Percentiles rank a stretch among this genome's conserved stretches.
Conservation (phyloP, 2,888 invertebrate genomes). For the Eilema depressum region DNA sequence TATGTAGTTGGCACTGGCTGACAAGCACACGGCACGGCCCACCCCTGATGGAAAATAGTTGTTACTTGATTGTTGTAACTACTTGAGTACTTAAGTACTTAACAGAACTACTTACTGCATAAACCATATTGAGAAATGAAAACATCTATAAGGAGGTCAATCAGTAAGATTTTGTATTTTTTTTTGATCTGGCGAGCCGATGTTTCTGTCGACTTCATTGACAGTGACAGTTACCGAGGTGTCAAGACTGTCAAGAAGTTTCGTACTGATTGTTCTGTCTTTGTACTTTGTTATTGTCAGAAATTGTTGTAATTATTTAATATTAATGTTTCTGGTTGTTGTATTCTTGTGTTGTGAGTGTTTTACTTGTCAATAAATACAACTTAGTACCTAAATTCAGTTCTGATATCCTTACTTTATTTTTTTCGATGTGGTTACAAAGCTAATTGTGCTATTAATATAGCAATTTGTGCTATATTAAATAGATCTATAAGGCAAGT, state of each 20-base stretch:
- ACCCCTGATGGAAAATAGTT: too few relatives aligned
- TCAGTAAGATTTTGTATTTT: too few relatives aligned
- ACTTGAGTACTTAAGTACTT: too few relatives aligned
- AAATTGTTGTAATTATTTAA: not conserved
- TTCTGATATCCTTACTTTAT: not conserved
- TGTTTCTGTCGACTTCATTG: not conserved
- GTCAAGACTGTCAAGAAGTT: not conserved
- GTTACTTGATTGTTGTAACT: too few relatives aligned
- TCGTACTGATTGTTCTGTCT: conserved; percentile 1
- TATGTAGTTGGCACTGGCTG: too few relatives aligned
- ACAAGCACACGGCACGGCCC: too few relatives aligned
- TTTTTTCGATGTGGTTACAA: not conserved
- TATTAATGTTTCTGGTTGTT: not conserved
- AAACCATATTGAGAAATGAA: too few relatives aligned
- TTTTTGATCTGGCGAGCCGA: too few relatives aligned
- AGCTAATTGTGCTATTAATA: not conserved
- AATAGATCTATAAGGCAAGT: not conserved
- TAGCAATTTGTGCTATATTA: not conserved
- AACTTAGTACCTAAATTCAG: not conserved
- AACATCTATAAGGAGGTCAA: too few relatives aligned
- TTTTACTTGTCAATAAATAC: not conserved
- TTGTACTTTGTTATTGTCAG: conserved; percentile 16
- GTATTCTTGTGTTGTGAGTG: conserved; percentile 6
- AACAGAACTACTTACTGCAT: too few relatives aligned
- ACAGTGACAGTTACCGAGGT: not conserved